A percentile compares a stretch with the other conserved stretches of the same genome.
Conservation (phyloP, 1,140 invertebrate species). For the Reticulitermes speratus region DNA sequence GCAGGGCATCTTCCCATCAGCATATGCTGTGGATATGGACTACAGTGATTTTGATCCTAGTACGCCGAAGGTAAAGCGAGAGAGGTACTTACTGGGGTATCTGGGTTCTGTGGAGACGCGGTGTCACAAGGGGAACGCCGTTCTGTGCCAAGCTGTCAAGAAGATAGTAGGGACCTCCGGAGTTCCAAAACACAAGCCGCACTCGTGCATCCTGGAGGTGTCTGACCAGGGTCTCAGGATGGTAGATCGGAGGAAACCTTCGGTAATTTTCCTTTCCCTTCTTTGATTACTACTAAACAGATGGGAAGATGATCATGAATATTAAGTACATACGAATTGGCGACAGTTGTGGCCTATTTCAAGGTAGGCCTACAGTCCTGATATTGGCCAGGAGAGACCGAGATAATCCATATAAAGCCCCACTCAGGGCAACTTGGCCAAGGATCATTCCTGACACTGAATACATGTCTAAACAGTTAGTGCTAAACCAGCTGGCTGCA, state of each 20-base stretch:
- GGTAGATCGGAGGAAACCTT: conserved; percentile 82
- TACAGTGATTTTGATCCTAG: conserved; percentile 91
- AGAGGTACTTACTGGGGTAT: conserved; percentile 89
- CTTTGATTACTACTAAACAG: neutral
- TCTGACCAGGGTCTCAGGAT: conserved; percentile 93
- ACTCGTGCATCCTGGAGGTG: conserved; percentile 86
- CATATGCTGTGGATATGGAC: conserved; percentile 94
- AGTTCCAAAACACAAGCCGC: conserved; percentile 57
- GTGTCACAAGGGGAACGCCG: conserved; percentile 87
- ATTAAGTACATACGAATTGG: neutral
- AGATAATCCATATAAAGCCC: too few relatives aligned
- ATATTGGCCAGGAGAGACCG: neutral
- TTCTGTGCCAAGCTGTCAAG: conserved; percentile 83
- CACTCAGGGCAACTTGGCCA: too few relatives aligned
- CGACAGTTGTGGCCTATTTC: neutral
- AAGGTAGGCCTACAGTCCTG: neutral
- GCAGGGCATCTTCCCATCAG: conserved; percentile 94
- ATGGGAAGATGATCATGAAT: neutral
- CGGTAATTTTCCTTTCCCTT: conserved; percentile 21
- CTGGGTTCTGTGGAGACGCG: conserved; percentile 94
- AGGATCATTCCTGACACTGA: too few relatives aligned
- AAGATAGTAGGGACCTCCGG: conserved; percentile 71
- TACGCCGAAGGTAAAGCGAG: conserved; percentile 78
- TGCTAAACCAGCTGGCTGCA: too few relatives aligned
- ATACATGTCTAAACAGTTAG: too few relatives aligned